Percentiles rank a stretch among this genome's conserved stretches.
Conservation (phyloP, 2,797 vertebrate genomes). For the Buceros bicornis region DNA sequence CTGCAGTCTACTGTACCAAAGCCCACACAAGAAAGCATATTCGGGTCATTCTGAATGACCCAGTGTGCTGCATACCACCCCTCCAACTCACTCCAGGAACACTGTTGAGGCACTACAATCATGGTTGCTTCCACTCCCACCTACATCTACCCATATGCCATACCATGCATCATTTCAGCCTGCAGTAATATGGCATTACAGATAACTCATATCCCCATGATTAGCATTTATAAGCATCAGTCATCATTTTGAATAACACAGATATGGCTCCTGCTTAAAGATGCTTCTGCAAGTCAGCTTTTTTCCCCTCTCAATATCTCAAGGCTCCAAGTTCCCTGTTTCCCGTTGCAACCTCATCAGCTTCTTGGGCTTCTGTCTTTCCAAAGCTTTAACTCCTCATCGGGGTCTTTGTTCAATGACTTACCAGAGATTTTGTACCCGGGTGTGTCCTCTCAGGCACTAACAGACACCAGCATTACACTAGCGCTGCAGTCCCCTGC, state of each 20-base stretch:
- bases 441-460: accelerated
- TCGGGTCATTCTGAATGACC: not conserved
- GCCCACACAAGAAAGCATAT: not conserved
- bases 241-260: not conserved
- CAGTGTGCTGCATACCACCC: not conserved
- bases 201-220: not conserved
- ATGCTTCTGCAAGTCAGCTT: not conserved
- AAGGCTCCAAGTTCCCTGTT: not conserved
- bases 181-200: not conserved
- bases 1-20: not conserved
- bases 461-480: accelerated
- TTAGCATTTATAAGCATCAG: not conserved
- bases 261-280: not conserved
- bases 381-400: not conserved
- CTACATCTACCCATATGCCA: not conserved
- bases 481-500: accelerated
- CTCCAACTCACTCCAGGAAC: not conserved
- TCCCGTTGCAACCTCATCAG: not conserved
- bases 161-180: not conserved
- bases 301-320: not conserved
- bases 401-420: not conserved
- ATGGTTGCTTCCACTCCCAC: not conserved
- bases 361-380: not conserved
- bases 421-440: not conserved
- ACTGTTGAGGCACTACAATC: not conserved